These are phyloP conservation scores for Margarornis squamiger DNA, from an alignment of 2,797 vertebrate species.

Conservation along the genomic window DNA sequence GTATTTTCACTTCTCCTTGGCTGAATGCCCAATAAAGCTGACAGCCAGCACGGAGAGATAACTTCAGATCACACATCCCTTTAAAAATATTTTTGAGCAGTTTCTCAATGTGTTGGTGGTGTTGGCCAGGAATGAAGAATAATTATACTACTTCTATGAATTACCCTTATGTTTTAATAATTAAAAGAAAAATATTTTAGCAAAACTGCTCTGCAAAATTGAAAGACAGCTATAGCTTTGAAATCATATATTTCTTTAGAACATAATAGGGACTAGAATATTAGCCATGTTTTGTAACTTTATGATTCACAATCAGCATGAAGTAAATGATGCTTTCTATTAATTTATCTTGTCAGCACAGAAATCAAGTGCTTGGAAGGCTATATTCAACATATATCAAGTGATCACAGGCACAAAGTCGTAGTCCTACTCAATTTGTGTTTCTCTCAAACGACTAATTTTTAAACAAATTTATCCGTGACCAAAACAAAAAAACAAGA, in stretches of 20 bases:
- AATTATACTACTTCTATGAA: not conserved
- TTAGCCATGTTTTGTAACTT: not conserved
- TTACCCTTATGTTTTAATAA: not conserved
- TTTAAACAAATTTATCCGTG: not conserved
- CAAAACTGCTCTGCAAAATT: not conserved
- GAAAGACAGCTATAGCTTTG: not conserved
- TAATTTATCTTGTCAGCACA: not conserved
- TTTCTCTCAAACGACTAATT: not conserved
- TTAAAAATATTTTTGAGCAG: not conserved
- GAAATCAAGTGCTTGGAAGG: not conserved
- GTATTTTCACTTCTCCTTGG: constrained; percentile 15
- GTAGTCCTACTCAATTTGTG: not conserved
- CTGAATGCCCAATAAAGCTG: not conserved
- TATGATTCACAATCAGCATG: not conserved
- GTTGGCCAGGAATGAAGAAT: not conserved
- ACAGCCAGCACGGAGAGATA: not conserved
- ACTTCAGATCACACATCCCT: not conserved
- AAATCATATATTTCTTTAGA: not conserved
- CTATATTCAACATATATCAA: not conserved
- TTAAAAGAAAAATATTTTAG: constrained; percentile 33
- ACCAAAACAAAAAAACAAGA: not conserved
- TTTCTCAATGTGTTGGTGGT: not conserved
- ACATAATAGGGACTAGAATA: not conserved
- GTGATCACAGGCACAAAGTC: not conserved
- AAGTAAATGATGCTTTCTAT: not conserved